Evolutionary conservation across 2,113 vertebrate species (phyloP).

Genomic region (Rafetus swinhoei): DNA sequence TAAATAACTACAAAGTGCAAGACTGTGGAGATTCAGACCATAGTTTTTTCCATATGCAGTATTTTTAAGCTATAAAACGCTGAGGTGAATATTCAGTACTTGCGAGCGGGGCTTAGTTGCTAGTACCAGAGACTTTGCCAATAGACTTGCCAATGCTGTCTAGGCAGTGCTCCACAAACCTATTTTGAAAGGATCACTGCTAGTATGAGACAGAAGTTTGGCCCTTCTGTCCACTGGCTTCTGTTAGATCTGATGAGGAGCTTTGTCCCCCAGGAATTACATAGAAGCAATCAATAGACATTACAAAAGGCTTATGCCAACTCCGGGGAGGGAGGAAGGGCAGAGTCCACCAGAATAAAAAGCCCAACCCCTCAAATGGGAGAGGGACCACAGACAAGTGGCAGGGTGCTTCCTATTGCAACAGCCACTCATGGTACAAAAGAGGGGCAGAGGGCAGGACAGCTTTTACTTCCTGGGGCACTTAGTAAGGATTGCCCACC

Average conservation of each 20-base stretch:
- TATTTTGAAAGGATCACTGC: neutral
- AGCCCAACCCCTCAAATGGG: neutral
- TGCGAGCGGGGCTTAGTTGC: neutral
- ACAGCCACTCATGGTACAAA: neutral
- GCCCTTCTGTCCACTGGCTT: neutral
- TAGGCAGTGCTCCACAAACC: neutral
- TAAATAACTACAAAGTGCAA: neutral
- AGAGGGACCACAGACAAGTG: neutral
- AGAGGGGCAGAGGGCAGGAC: neutral
- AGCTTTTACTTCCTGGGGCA: neutral
- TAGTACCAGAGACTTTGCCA: neutral
- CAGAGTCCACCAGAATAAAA: neutral
- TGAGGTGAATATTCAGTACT: neutral
- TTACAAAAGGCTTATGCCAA: neutral
- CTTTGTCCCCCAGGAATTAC: neutral
- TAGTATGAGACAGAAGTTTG: neutral
- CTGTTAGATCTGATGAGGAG: accelerated
- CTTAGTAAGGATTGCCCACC: neutral
- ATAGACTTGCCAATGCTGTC: neutral
- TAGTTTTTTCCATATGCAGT: neutral
- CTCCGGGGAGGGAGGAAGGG: neutral
- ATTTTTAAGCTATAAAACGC: neutral
- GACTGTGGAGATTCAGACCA: accelerated
- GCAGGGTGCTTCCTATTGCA: neutral
- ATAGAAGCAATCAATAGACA: neutral